A percentile compares a stretch with the other conserved stretches of the same genome.
Evolutionary conservation across 2,113 vertebrate genomes (phyloP).

Genomic region (Brachionichthys hirsutus): DNA sequence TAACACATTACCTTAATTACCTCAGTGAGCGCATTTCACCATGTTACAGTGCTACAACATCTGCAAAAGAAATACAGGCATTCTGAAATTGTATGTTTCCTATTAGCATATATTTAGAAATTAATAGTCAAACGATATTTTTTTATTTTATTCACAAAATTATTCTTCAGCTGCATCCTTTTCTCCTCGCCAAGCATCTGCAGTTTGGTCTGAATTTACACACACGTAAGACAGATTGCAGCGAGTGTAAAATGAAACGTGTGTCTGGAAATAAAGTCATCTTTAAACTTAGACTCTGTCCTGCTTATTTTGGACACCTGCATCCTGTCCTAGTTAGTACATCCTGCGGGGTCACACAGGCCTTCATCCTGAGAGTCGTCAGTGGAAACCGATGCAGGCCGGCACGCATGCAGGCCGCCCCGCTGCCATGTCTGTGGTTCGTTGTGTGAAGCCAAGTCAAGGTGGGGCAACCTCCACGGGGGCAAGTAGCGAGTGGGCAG

Average conservation of each 20-base stretch:
- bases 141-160: background rate
- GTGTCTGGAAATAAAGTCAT: constrained; percentile 32
- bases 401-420: constrained; percentile 15
- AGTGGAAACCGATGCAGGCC: constrained; percentile 49
- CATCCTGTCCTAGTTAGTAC: constrained; percentile 67
- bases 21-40: background rate
- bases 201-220: background rate
- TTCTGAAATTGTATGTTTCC: too few relatives aligned
- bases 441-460: constrained; percentile 15
- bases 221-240: background rate
- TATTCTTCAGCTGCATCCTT: background rate
- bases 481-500: background rate
- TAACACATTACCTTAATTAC: constrained; percentile 13
- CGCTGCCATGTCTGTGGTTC: constrained; percentile 24
- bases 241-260: constrained; percentile 17
- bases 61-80: too few relatives aligned
- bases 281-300: constrained; percentile 64
- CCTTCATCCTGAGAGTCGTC: constrained; percentile 31
- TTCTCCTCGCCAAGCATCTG: background rate
- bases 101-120: background rate
- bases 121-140: background rate
- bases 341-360: constrained; percentile 60
- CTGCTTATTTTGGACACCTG: constrained; percentile 67
- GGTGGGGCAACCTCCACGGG: constrained; percentile 13
- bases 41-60: too few relatives aligned